phyloP scores from a whole-genome alignment of 2,113 vertebrate genomes.

The Grammomys surdaster region DNA sequence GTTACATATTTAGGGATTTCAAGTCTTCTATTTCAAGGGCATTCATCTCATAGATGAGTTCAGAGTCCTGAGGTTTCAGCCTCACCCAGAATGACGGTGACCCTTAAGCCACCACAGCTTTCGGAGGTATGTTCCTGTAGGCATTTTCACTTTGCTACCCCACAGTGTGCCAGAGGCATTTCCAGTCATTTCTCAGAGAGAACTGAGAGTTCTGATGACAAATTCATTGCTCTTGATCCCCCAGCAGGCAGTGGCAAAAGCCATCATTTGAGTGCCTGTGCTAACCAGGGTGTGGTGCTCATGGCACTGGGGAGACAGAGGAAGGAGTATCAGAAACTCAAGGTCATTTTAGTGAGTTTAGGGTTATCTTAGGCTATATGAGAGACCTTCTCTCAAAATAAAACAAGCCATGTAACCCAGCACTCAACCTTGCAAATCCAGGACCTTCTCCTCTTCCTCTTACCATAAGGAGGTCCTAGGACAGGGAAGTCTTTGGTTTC shows the following conservation, averaged over 20 bases:
- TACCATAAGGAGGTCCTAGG: not conserved
- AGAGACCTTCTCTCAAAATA: not conserved
- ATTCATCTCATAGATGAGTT: not conserved
- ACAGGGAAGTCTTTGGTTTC: not conserved
- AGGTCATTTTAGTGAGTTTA: not conserved
- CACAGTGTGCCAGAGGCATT: not conserved
- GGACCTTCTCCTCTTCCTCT: not conserved
- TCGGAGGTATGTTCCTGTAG: not conserved
- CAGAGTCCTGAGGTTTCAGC: not conserved
- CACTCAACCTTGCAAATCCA: not conserved
- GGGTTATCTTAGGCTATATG: not conserved
- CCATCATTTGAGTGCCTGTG: not conserved
- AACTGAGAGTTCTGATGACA: not conserved
- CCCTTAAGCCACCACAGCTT: fast-evolving
- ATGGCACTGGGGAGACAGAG: not conserved
- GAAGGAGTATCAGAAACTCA: not conserved
- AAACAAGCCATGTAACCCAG: not conserved
- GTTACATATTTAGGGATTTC: not conserved
- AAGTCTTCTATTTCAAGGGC: not conserved
- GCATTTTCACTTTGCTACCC: not conserved
- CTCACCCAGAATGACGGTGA: not conserved
- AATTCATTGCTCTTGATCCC: not conserved
- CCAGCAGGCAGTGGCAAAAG: not conserved
- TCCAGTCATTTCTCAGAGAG: not conserved
- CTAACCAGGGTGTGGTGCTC: not conserved